phyloP scores from a whole-genome alignment of 2,113 vertebrate species.

The Hystrix cristata region DNA sequence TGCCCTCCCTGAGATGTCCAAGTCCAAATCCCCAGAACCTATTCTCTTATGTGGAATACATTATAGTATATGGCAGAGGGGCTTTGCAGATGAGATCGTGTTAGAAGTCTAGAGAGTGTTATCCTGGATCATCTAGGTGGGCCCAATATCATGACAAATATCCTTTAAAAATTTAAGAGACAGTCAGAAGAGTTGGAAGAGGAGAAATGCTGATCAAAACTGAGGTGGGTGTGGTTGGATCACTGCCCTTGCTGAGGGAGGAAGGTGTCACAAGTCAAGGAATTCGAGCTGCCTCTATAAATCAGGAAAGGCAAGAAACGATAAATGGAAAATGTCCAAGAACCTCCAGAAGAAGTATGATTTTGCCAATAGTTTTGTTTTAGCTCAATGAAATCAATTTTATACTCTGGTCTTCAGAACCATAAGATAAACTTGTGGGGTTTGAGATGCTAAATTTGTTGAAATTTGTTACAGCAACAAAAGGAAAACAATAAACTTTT shows the following conservation, averaged over 20 bases:
- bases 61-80: neutral
- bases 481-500: slow-evolving; percentile 2
- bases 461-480: neutral
- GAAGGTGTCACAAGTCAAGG: neutral
- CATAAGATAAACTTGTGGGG: neutral
- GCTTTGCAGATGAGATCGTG: neutral
- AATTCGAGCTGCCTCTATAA: neutral
- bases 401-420: neutral
- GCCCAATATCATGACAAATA: neutral
- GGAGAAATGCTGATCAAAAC: neutral
- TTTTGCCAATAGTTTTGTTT: neutral
- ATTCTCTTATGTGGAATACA: neutral
- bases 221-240: neutral
- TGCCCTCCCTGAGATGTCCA: neutral
- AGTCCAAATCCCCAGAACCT: neutral
- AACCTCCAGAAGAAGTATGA: neutral
- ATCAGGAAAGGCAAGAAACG: neutral
- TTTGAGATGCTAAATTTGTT: neutral
- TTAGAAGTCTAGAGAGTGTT: neutral
- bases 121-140: neutral
- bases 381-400: neutral
- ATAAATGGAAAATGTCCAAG: neutral
- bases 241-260: neutral
- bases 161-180: neutral
- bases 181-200: neutral